Conservation (phyloP, 2,797 vertebrate genomes). For the Ibycter americanus region DNA sequence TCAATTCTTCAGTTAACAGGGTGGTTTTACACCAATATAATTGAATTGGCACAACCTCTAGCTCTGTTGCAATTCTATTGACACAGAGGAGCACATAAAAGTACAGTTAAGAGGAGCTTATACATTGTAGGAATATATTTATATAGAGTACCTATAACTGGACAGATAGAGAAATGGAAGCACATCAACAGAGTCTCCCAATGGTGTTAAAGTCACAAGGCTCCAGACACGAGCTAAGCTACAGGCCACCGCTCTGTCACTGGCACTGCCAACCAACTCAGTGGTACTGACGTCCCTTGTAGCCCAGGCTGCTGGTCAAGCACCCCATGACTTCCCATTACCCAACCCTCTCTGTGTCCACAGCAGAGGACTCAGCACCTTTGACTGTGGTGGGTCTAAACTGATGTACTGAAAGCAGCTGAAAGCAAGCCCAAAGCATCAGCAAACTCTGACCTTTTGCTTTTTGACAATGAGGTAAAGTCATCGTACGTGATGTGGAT, state of each 20-base stretch:
- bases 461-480: slow-evolving; percentile 55
- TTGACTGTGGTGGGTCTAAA: slow-evolving; percentile 11
- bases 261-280: not conserved
- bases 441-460: not conserved
- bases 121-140: not conserved
- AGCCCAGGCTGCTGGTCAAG: not conserved
- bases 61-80: not conserved
- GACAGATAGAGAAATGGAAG: not conserved
- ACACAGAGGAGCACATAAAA: slow-evolving; percentile 2
- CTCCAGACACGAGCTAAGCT: not conserved
- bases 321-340: fast-evolving
- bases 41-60: not conserved
- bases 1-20: not conserved
- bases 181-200: not conserved
- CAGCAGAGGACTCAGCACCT: not conserved
- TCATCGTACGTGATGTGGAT: slow-evolving; percentile 42
- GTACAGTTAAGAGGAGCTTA: not conserved
- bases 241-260: not conserved
- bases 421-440: slow-evolving; percentile 45
- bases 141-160: not conserved
- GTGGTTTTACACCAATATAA: not conserved
- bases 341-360: not conserved
- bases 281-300: not conserved
- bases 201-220: not conserved
- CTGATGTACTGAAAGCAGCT: slow-evolving; percentile 22